Conservation (phyloP, 2,113 vertebrate genomes). For the Nyctibius bracteatus region DNA sequence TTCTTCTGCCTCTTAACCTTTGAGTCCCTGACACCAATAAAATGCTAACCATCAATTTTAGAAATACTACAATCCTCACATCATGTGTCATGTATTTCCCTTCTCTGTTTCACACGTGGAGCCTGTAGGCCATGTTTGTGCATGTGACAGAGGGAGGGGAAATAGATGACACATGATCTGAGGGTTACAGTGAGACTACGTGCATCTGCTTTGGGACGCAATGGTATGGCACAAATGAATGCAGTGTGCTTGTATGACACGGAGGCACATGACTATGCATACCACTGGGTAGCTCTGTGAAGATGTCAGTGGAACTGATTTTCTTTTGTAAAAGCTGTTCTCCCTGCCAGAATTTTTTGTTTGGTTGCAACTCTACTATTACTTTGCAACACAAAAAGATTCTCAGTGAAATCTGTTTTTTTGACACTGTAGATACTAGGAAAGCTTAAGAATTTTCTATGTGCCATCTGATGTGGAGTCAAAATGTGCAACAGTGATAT, state of each 20-base stretch:
- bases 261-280: neutral
- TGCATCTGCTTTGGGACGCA: neutral
- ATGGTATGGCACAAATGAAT: neutral
- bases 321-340: neutral
- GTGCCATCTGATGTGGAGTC: neutral
- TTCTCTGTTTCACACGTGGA: neutral
- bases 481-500: neutral
- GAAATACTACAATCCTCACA: neutral
- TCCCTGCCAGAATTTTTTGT: neutral
- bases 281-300: neutral
- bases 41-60: neutral
- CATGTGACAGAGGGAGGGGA: conserved; percentile 34
- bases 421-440: neutral
- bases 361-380: neutral
- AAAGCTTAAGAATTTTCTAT: neutral
- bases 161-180: neutral
- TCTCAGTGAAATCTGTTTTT: neutral
- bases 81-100: neutral
- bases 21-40: neutral
- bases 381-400: neutral
- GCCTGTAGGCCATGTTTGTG: neutral
- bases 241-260: neutral
- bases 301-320: neutral
- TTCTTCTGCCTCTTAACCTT: neutral
- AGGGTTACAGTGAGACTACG: neutral